Evolutionary conservation across 1,140 invertebrate genomes (phyloP).

Genomic region (Brachionus koreanus): DNA sequence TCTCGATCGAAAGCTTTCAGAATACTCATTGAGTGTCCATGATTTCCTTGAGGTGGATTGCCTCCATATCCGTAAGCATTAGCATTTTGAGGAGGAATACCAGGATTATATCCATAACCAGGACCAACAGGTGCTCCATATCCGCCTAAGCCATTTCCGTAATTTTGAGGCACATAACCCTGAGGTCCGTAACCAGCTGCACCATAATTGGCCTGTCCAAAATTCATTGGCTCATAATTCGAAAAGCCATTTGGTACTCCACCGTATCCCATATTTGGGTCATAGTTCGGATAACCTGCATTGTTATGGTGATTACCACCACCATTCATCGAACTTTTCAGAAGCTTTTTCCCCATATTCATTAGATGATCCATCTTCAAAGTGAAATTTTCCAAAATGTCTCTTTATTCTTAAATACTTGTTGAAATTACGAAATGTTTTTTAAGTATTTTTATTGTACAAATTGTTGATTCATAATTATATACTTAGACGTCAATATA

Average conservation of each 20-base stretch:
- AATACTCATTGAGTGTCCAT: not conserved
- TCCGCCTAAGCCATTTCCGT: not conserved
- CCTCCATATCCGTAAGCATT: not conserved
- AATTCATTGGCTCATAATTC: not conserved
- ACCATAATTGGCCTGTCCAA: not conserved
- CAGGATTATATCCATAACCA: not conserved
- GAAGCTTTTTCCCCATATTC: not conserved
- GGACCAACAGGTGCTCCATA: not conserved
- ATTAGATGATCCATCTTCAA: slow-evolving; percentile 31
- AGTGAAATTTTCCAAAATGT: not conserved
- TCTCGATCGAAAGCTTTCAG: slow-evolving; percentile 37
- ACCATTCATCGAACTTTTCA: not conserved
- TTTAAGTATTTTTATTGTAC: not conserved
- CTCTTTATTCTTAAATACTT: not conserved
- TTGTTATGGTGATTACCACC: not conserved
- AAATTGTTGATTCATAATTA: not conserved
- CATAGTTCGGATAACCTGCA: not conserved
- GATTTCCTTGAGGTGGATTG: not conserved
- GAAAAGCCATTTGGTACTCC: not conserved
- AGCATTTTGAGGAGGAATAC: not conserved
- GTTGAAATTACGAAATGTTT: not conserved
- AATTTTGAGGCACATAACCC: not conserved
- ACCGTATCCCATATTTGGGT: not conserved
- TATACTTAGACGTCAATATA: not conserved
- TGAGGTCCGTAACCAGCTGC: not conserved